Evolutionary conservation across 2,888 invertebrate genomes (phyloP).

Genomic region (Volucella inanis): DNA sequence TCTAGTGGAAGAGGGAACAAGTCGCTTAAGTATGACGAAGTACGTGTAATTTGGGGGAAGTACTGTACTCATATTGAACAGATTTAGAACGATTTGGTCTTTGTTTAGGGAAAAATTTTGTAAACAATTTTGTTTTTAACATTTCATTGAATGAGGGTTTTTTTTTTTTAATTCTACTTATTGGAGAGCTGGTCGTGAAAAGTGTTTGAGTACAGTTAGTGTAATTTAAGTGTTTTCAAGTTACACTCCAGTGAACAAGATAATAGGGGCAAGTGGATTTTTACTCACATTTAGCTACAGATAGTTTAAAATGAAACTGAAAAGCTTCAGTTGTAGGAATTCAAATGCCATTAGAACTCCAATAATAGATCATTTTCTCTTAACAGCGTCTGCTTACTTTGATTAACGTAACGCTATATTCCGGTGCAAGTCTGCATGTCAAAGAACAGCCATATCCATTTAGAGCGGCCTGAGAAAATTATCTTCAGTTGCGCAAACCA

Average conservation of each 20-base stretch:
- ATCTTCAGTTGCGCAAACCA: too few species aligned
- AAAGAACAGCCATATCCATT: too few species aligned
- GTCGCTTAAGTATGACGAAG: conserved; percentile 23
- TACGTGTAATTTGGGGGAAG: conserved; percentile 6
- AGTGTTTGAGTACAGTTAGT: conserved; percentile 21
- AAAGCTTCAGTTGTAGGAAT: too few species aligned
- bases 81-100: background rate
- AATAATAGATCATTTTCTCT: too few species aligned
- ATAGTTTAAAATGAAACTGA: too few species aligned
- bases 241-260: conserved; percentile 7
- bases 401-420: too few species aligned
- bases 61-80: conserved; percentile 1
- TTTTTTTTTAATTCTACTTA: conserved; percentile 4
- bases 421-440: too few species aligned
- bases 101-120: conserved; percentile 4
- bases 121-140: conserved; percentile 23
- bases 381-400: too few species aligned
- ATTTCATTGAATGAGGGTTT: conserved; percentile 15
- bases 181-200: background rate
- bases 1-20: background rate
- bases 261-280: background rate
- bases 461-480: too few species aligned
- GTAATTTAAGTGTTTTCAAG: conserved; percentile 48
- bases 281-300: background rate
- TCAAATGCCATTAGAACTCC: too few species aligned